phyloP scores from a whole-genome alignment of 2,113 vertebrate species.

The Sigmodon hispidus region DNA sequence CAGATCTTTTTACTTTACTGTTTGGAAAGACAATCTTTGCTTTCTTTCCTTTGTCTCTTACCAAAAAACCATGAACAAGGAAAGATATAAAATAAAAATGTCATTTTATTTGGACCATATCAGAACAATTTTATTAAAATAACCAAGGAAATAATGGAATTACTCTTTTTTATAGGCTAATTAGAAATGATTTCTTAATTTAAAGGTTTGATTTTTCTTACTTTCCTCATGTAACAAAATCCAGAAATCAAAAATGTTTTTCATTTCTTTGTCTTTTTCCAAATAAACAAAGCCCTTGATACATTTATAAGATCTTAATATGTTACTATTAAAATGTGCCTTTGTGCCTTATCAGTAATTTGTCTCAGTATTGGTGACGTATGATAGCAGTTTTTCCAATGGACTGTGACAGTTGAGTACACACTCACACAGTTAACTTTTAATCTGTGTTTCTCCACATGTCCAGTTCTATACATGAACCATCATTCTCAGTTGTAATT shows the following conservation, averaged over 20 bases:
- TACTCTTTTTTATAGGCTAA: conserved; percentile 28
- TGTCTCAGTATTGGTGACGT: conserved; percentile 4
- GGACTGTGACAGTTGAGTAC: neutral
- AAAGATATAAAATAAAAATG: conserved; percentile 49
- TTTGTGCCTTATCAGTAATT: conserved; percentile 24
- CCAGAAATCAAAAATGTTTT: conserved; percentile 23
- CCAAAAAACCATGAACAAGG: neutral
- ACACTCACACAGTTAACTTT: conserved; percentile 33
- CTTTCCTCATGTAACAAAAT: neutral
- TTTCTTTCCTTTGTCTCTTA: neutral
- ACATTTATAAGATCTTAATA: conserved; percentile 25
- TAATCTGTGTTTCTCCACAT: conserved; percentile 27
- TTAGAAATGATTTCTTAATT: conserved; percentile 22
- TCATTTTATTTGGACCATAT: neutral
- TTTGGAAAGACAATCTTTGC: conserved; percentile 26
- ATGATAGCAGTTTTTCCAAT: neutral
- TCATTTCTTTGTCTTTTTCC: conserved; percentile 36
- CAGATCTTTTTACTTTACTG: conserved; percentile 1
- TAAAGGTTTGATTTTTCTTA: conserved; percentile 22
- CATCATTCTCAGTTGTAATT: neutral
- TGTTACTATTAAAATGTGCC: neutral
- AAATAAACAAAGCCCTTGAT: neutral
- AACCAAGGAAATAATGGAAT: neutral
- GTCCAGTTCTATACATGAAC: neutral
- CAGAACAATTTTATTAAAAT: neutral